Percentiles rank a stretch among this genome's conserved stretches.
Conservation (phyloP, 2,113 vertebrate genomes). For the Gallinago jamesoni region DNA sequence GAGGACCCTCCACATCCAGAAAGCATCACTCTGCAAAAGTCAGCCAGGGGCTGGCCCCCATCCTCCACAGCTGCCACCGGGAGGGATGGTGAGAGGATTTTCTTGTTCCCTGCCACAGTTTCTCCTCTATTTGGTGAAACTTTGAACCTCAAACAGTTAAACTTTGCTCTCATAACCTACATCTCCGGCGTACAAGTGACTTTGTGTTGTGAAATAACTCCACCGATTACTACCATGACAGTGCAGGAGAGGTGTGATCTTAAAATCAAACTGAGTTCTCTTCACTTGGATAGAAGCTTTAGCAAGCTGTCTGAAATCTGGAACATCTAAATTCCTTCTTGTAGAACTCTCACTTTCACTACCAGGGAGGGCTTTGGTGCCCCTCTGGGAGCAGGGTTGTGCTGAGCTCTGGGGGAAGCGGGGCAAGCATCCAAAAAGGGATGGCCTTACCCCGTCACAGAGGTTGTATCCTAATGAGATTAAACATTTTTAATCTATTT, state of each 20-base stretch:
- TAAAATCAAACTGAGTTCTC: not conserved
- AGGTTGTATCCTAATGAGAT: not conserved
- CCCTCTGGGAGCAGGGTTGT: not conserved
- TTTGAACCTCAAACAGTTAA: not conserved
- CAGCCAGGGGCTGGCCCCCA: not conserved
- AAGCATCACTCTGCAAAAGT: not conserved
- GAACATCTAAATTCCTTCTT: not conserved
- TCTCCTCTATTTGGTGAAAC: not conserved
- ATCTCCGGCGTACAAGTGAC: fast-evolving
- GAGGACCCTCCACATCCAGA: not conserved
- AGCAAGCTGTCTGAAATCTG: not conserved
- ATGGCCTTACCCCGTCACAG: not conserved
- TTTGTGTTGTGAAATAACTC: not conserved
- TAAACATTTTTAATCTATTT: not conserved
- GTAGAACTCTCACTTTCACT: not conserved
- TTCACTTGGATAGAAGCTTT: not conserved
- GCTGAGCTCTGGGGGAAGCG: not conserved
- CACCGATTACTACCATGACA: not conserved
- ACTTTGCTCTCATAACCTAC: not conserved
- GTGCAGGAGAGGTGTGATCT: not conserved
- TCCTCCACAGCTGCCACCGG: not conserved
- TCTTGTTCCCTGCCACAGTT: not conserved
- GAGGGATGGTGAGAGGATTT: not conserved
- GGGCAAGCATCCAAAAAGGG: not conserved
- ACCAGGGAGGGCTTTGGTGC: not conserved